phyloP scores from a whole-genome alignment of 2,113 vertebrate genomes.

The Aptenodytes forsteri region DNA sequence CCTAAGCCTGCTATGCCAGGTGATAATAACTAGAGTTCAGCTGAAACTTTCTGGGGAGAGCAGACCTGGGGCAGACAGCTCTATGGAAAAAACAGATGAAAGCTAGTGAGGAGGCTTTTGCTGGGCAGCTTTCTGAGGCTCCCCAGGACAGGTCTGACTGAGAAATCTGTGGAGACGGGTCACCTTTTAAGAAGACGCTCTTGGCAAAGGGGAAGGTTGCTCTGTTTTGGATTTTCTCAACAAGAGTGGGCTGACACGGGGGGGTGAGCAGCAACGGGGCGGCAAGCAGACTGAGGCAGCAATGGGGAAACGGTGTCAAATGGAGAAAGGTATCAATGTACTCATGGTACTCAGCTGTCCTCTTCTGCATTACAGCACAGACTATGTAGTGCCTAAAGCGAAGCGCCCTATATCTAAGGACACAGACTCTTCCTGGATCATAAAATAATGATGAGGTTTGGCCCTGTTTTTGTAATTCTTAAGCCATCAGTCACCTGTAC shows the following conservation, averaged over 20 bases:
- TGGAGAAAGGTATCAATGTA: background rate
- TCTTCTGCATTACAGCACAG: background rate
- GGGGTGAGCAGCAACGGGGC: fast-evolving
- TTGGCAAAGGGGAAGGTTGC: background rate
- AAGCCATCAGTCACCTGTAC: background rate
- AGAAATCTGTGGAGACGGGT: background rate
- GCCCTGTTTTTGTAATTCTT: background rate
- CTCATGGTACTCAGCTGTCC: background rate
- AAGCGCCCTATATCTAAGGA: background rate
- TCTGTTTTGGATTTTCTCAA: background rate
- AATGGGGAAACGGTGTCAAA: fast-evolving
- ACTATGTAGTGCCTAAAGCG: background rate
- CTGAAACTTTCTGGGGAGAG: background rate
- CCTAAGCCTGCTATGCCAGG: background rate
- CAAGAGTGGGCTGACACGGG: fast-evolving
- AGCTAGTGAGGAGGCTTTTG: background rate
- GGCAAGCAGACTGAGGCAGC: background rate
- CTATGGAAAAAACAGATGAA: background rate
- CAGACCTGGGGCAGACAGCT: background rate
- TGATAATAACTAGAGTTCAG: background rate
- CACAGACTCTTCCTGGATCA: background rate
- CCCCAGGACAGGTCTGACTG: too few relatives aligned
- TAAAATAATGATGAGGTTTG: background rate
- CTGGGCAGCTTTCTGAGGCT: background rate
- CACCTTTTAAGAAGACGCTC: background rate